Conservation (phyloP, 2,113 vertebrate species). For the Aptenodytes forsteri region DNA sequence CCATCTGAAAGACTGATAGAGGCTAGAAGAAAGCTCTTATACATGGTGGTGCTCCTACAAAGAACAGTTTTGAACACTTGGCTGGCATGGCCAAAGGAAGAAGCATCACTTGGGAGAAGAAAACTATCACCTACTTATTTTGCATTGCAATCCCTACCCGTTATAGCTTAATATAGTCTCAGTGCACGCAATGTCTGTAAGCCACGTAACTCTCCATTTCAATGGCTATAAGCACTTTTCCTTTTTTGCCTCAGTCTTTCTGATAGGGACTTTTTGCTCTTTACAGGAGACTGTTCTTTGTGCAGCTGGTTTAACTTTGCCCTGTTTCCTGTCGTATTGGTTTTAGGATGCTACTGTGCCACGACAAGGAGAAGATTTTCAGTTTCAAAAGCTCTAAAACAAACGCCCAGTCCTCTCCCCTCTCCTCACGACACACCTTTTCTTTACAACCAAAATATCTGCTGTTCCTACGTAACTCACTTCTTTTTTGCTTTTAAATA, state of each 20-base stretch:
- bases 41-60: not conserved
- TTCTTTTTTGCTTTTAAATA: not conserved
- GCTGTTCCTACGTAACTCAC: not conserved
- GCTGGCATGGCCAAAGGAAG: not conserved
- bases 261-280: not conserved
- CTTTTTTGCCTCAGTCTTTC: not conserved
- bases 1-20: not conserved
- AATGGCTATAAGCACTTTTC: not conserved
- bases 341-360: not conserved
- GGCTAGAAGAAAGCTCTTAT: not conserved
- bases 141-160: not conserved
- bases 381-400: not conserved
- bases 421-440: not conserved
- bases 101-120: not conserved
- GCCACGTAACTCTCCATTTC: not conserved
- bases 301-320: not conserved
- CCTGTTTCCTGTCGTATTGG: not conserved
- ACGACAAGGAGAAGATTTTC: not conserved
- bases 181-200: not conserved
- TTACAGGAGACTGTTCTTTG: not conserved
- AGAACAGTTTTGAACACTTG: not conserved
- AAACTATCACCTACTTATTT: not conserved
- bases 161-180: not conserved
- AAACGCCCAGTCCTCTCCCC: not conserved
- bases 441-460: not conserved